Percentiles rank a stretch among this genome's conserved stretches.
Conservation (phyloP, 1,140 invertebrate species). For the Lepeophtheirus salmonis region DNA sequence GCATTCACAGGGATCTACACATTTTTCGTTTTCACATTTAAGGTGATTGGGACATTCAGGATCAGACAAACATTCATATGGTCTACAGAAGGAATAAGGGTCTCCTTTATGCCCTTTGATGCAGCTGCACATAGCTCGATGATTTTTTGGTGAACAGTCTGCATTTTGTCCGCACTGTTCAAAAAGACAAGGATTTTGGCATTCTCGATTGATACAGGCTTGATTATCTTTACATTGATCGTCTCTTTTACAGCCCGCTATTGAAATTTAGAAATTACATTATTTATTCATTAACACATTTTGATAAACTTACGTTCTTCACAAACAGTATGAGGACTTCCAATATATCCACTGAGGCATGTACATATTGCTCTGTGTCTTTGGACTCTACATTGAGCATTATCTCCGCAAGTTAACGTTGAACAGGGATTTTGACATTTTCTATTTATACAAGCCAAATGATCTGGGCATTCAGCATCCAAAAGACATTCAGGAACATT, state of each 20-base stretch:
- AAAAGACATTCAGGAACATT: conserved; percentile 44
- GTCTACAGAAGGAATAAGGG: conserved; percentile 32
- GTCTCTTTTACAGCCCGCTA: conserved; percentile 5
- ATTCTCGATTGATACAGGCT: conserved; percentile 24
- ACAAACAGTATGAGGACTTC: conserved; percentile 53
- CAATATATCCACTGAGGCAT: conserved; percentile 53
- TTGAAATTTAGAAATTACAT: not conserved
- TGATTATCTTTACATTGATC: conserved; percentile 23
- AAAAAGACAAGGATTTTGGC: conserved; percentile 27
- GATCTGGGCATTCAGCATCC: conserved; percentile 49
- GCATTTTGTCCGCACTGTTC: conserved; percentile 52
- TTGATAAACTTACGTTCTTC: conserved; percentile 21
- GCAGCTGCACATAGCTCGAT: conserved; percentile 51
- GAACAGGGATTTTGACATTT: conserved; percentile 52
- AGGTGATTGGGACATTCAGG: conserved; percentile 26
- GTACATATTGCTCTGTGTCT: conserved; percentile 46
- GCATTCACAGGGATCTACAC: conserved; percentile 34
- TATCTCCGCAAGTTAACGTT: conserved; percentile 54
- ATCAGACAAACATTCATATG: conserved; percentile 30
- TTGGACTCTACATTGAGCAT: conserved; percentile 54
- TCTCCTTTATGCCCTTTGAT: conserved; percentile 55
- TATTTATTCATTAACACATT: not conserved
- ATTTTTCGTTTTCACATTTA: conserved; percentile 25
- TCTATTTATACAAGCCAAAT: conserved; percentile 57
- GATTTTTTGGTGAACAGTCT: conserved; percentile 45